Evolutionary conservation across 2,113 vertebrate genomes (phyloP), one percentile per base, ranked within the genome.

Genomic region (Calidris pygmaea): DNA sequence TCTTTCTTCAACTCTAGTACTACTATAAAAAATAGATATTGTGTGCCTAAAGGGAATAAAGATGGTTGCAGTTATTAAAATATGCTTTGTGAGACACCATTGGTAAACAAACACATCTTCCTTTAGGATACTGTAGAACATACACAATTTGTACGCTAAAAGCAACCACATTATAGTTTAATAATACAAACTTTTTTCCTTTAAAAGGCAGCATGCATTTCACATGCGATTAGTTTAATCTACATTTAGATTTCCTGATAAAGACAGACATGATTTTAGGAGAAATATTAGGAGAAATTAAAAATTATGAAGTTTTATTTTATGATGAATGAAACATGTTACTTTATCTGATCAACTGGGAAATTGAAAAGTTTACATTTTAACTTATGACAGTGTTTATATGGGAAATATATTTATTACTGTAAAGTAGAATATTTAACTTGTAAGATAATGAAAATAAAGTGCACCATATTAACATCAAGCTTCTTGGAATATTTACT

Each of bases 61-160:
- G n/a, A 34, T 39, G 9, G 39, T 23, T 22, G 24, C 21, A 35
- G 11, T 10, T 29, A 71, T n/a, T 82, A 32, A 78, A 87, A 45
- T 41, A 50, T 0, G 1, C 3, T 55, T 90, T 58, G 43, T 56
- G 17, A 72, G 22, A 19, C 17, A 56, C 11, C 4, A 12, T 7
- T 59, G 8, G 37, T 24, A 52, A 90, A 55, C 0, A 29, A 79
- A n/a, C 2, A 37, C 0, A 0, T n/a, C 6, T 75, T 82, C 9
- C 26, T 85, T 55, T 41, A 58, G 10, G 12, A 71, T 62, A 32
- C 19, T 63, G 9, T 29, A 34, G 27, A 34, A 53, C 7, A 41
- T 11, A n/a, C 6, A 39, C 1, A 55, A 75, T 41, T 24, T 50
- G 8, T 20, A 19, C 3, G 9, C 27, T 27, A 30, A 70, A 59